A percentile compares a stretch with the other conserved stretches of the same genome.
These are phyloP conservation scores for Hydrolagus affinis DNA, from an alignment of 2,113 vertebrate genomes.

Conservation along the genomic window DNA sequence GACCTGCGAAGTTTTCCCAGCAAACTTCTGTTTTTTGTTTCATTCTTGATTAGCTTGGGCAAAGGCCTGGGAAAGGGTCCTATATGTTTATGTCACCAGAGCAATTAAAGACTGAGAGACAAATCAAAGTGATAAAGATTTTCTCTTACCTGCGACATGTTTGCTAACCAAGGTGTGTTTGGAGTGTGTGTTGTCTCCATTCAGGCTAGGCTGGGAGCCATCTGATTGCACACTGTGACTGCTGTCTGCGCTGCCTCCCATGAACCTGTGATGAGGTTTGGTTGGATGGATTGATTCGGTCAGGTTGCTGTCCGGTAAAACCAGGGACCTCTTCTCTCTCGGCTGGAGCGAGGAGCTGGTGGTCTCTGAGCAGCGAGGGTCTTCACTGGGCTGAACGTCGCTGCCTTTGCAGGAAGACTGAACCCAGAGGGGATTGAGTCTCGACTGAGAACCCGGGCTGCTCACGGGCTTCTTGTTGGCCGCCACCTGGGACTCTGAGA, in stretches of 20 bases:
- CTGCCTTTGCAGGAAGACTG: neutral
- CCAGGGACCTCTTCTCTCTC: neutral
- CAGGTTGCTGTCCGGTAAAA: neutral
- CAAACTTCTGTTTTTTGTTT: no score
- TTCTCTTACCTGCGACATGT: constrained; percentile 49
- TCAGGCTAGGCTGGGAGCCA: neutral
- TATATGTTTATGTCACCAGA: no score
- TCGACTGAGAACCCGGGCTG: fast-evolving
- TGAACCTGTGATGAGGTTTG: no score
- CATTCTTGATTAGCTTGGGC: no score
- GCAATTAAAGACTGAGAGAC: no score
- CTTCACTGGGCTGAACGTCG: neutral
- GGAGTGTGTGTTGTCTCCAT: neutral
- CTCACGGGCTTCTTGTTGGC: fast-evolving
- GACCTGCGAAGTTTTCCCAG: no score
- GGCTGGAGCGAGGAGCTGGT: neutral
- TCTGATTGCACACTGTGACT: neutral
- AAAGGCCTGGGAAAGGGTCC: no score
- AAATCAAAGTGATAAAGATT: neutral
- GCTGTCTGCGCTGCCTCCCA: neutral
- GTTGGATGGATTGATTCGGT: neutral
- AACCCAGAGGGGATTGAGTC: no score
- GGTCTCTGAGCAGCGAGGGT: neutral
- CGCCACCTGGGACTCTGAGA: neutral
- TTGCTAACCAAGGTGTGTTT: constrained; percentile 35